Evolutionary conservation across 1,140 invertebrate genomes (phyloP).

Genomic region (Neodiprion virginianus): DNA sequence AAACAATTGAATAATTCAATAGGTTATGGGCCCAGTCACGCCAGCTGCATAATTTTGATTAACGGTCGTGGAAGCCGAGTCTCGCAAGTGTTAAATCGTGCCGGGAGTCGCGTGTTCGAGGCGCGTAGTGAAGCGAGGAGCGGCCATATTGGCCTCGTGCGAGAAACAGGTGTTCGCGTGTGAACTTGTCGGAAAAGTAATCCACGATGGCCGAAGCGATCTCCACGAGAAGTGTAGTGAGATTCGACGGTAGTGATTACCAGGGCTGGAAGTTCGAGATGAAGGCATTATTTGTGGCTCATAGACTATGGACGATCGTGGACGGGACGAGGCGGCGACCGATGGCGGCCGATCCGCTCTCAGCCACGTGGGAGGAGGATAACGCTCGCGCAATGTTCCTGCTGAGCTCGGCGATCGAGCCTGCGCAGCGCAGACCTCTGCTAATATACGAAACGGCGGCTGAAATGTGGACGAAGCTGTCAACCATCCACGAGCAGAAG

Average conservation of each 20-base stretch:
- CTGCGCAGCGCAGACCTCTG: constrained; percentile 14
- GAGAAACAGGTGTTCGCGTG: no score
- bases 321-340: constrained; percentile 8
- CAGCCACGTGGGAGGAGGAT: constrained; percentile 20
- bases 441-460: constrained; percentile 19
- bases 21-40: no score
- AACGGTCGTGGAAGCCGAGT: no score
- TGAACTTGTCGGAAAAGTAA: not conserved
- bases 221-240: constrained; percentile 12
- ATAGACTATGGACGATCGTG: constrained; percentile 4
- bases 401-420: not conserved
- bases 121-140: no score
- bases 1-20: no score
- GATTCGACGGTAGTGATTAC: constrained; percentile 21
- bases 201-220: constrained; percentile 16
- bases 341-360: not conserved
- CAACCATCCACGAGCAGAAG: constrained; percentile 20
- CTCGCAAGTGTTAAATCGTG: no score
- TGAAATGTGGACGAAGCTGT: constrained; percentile 25
- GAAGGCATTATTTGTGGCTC: constrained; percentile 13
- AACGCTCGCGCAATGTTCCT: constrained; percentile 23
- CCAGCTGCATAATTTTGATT: no score
- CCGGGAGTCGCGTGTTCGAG: no score
- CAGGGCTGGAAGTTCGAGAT: constrained; percentile 26
- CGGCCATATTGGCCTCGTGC: no score